Evolutionary conservation across 2,113 vertebrate genomes (phyloP).

Genomic region (Pachypanchax playfairii): DNA sequence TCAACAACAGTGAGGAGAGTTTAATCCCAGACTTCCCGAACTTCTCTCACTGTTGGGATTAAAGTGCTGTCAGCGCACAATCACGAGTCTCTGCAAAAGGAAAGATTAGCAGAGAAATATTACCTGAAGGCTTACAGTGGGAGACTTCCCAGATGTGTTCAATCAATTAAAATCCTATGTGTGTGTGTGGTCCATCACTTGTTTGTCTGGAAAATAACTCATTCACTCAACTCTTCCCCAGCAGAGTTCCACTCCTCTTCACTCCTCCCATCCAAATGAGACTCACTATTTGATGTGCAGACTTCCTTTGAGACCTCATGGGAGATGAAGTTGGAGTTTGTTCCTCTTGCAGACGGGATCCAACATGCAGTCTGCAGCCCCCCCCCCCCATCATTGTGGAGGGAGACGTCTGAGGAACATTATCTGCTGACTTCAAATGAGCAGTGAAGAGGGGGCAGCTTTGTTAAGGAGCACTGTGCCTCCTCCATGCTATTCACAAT

Average conservation of each 20-base stretch:
- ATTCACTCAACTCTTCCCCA: slow-evolving; percentile 24
- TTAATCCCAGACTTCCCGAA: slow-evolving; percentile 43
- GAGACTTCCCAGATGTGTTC: slow-evolving; percentile 15
- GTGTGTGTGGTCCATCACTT: slow-evolving; percentile 12
- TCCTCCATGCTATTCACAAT: slow-evolving; percentile 30
- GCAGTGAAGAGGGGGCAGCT: slow-evolving; percentile 48
- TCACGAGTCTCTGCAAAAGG: slow-evolving; percentile 63
- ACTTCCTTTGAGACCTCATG: slow-evolving; percentile 40
- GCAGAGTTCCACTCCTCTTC: slow-evolving; percentile 12
- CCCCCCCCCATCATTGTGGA: slow-evolving; percentile 23
- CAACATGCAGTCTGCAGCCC: slow-evolving; percentile 47
- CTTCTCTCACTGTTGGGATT: slow-evolving; percentile 57
- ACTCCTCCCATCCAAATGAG: slow-evolving; percentile 42
- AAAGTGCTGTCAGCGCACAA: slow-evolving; percentile 49
- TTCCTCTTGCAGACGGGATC: slow-evolving; percentile 53
- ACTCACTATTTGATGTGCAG: slow-evolving; percentile 53
- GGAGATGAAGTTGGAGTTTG: slow-evolving; percentile 56
- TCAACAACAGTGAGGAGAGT: slow-evolving; percentile 28
- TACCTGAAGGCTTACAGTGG: slow-evolving; percentile 48
- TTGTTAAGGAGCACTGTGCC: slow-evolving; percentile 39
- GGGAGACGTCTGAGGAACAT: slow-evolving; percentile 37
- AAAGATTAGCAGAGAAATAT: slow-evolving; percentile 67
- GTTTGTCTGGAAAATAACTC: neutral
- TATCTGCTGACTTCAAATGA: slow-evolving; percentile 66
- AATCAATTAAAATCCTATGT: slow-evolving; percentile 26